phyloP scores from a whole-genome alignment of 2,888 invertebrate genomes.

The Cyrtodaria siliqua region DNA sequence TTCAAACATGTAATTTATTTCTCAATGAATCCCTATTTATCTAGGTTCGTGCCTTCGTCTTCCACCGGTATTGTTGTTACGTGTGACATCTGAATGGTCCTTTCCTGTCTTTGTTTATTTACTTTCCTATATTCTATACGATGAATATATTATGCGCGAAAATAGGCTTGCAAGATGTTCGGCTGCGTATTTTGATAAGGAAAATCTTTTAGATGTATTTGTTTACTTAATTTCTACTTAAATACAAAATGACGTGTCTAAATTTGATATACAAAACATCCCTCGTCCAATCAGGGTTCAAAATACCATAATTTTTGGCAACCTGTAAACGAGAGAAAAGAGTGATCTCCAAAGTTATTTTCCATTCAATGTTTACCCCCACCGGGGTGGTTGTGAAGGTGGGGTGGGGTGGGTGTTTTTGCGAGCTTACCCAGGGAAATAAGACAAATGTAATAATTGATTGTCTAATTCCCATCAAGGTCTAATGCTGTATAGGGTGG shows the following conservation, averaged over 20 bases:
- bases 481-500: too few relatives aligned
- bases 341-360: too few relatives aligned
- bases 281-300: not conserved
- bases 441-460: too few relatives aligned
- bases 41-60: conserved; percentile 4
- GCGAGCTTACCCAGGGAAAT: too few relatives aligned
- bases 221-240: not conserved
- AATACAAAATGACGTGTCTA: too few relatives aligned
- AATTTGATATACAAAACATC: not conserved
- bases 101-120: conserved; percentile 51
- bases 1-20: conserved; percentile 65
- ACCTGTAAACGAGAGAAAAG: too few relatives aligned
- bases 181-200: conserved; percentile 6
- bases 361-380: too few relatives aligned
- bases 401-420: too few relatives aligned
- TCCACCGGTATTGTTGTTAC: conserved; percentile 30
- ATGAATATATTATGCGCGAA: conserved; percentile 8
- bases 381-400: too few relatives aligned
- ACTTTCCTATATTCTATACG: conserved; percentile 13
- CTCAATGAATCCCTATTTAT: conserved; percentile 54
- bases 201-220: not conserved
- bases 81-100: conserved; percentile 58
- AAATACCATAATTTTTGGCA: too few relatives aligned
- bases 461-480: too few relatives aligned
- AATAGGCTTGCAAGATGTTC: conserved; percentile 7